These are phyloP conservation scores for Rafetus swinhoei DNA, from an alignment of 2,113 vertebrate genomes.

Conservation along the genomic window DNA sequence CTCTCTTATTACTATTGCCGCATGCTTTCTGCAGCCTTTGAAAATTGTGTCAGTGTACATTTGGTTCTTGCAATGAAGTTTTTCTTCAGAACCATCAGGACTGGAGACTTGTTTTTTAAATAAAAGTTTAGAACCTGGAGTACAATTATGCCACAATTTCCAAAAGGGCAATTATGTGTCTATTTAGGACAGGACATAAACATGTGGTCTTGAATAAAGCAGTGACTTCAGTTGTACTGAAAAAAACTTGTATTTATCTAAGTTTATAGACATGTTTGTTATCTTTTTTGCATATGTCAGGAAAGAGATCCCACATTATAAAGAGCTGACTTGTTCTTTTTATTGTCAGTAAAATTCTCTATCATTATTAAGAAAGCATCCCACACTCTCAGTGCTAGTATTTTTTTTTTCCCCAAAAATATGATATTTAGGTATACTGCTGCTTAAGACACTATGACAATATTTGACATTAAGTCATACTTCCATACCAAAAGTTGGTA, in stretches of 20 bases:
- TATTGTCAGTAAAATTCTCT: not conserved
- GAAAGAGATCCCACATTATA: not conserved
- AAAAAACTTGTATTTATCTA: not conserved
- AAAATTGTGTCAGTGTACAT: not conserved
- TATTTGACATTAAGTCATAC: not conserved
- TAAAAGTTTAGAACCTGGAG: not conserved
- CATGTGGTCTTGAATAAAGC: not conserved
- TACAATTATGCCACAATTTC: not conserved
- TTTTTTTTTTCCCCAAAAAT: not conserved
- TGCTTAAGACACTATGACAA: not conserved
- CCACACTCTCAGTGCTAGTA: not conserved
- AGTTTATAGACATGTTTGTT: not conserved
- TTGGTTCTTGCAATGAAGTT: fast-evolving
- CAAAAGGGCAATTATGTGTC: not conserved
- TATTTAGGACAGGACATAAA: not conserved
- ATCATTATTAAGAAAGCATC: not conserved
- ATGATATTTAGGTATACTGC: not conserved
- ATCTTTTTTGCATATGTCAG: not conserved
- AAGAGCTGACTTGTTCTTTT: not conserved
- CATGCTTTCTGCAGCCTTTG: not conserved
- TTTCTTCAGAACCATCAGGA: not conserved
- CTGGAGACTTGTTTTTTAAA: not conserved
- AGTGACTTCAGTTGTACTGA: not conserved
- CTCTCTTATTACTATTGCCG: not conserved
- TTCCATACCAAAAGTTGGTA: not conserved